A percentile compares a stretch with the other conserved stretches of the same genome.
phyloP scores from a whole-genome alignment of 2,113 vertebrate species.

The Catharus minimus region DNA sequence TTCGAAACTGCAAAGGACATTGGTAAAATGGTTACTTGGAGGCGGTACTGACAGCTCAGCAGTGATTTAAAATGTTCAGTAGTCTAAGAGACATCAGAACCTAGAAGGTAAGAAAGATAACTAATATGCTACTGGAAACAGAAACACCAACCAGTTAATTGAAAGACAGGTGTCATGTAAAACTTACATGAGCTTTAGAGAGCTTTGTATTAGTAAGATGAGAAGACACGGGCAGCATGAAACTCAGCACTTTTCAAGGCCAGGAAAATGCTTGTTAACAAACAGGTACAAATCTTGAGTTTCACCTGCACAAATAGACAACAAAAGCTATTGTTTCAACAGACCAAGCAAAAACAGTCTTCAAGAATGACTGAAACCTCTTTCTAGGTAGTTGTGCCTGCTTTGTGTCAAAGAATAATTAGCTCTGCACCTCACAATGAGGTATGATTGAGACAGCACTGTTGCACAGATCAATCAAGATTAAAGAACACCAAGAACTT shows the following conservation, averaged over 20 bases:
- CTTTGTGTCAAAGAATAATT: background rate
- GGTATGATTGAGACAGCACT: background rate
- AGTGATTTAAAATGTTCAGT: background rate
- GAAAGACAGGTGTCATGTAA: background rate
- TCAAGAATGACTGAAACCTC: background rate
- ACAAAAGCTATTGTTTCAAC: background rate
- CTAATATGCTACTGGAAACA: background rate
- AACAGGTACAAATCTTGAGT: background rate
- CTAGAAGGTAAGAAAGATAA: background rate
- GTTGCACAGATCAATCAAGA: background rate
- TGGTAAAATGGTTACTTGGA: background rate
- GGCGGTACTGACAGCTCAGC: background rate
- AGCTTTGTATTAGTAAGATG: background rate
- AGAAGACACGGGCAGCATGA: background rate
- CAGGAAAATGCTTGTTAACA: background rate
- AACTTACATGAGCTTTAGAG: background rate
- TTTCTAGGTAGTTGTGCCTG: background rate
- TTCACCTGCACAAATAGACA: background rate
- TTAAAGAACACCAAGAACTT: background rate
- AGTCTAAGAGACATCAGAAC: background rate
- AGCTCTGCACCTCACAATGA: background rate
- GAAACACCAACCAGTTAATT: accelerated
- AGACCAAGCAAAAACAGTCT: background rate
- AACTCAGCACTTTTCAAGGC: background rate
- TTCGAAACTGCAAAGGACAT: background rate